Base-by-base conservation (phyloP, 1,140 invertebrate species). In the Drosophila mauritiana region DNA sequence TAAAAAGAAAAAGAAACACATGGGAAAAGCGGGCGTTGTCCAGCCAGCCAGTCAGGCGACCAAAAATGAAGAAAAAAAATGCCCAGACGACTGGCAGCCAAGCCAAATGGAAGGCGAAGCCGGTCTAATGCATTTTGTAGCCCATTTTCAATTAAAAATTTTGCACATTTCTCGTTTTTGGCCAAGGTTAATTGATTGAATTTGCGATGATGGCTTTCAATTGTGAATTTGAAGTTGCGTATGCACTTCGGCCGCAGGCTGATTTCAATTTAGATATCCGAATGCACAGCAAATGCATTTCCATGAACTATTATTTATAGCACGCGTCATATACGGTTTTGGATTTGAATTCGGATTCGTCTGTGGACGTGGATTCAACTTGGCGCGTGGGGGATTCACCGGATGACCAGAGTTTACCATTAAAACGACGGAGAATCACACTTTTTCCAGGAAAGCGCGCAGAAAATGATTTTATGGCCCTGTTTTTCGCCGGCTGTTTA, bases 181-280 rank as follows among this genome's bases (percentile, higher is more conserved):
- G 55, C 62, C 83, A 88, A 86, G 83, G 83, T 86, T 89, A 88
- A 88, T 86, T 81, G 54, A 70, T 51, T 37, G 53, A 70, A 69
- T 74, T 79, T 58, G 51, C 62, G 58, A 75, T 80, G 68, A 72
- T 72, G 68, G 68, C 73, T 75, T 68, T 64, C 56, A 83, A 80
- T 83, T 78, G 69, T 36, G 51, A 84, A 75, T 80, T 65, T 82
- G 73, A 85, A 86, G 82, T 86, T 88, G 70, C 55, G 62, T 76
- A 76, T 89, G 83, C 84, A 89, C 84, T 86, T 80, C 63, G 73
- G 49, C 56, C 70, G 61, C 82, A 82, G 79, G 83, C 67, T 69
- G 84, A 86, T 86, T 86, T 86, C 67, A 86, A 86, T 86, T 86
- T 69, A 86, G 83, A 86, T 86, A 73, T 42, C 22, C 52, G 10